Evolutionary conservation across 2,113 vertebrate genomes (phyloP).

Genomic region (Opisthocomus hoazin): DNA sequence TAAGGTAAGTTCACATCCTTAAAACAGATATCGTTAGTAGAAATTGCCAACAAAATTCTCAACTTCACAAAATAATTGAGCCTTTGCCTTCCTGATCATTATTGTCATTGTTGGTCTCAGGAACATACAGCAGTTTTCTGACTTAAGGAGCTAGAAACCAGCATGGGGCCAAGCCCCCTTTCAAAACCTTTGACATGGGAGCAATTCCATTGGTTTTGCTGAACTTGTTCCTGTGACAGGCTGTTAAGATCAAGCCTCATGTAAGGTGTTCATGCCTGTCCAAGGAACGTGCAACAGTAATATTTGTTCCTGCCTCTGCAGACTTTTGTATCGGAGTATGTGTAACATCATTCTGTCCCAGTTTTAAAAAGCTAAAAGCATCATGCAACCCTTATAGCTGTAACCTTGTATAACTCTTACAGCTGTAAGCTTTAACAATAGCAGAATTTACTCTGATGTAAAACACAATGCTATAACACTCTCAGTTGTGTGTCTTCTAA

Average conservation of each 20-base stretch:
- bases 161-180: neutral
- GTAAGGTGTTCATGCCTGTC: neutral
- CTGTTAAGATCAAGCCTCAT: neutral
- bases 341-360: neutral
- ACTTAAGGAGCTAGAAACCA: neutral
- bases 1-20: neutral
- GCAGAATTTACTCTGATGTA: neutral
- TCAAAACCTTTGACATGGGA: neutral
- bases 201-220: neutral
- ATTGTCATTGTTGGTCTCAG: neutral
- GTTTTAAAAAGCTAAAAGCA: neutral
- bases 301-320: neutral
- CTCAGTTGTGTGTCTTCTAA: neutral
- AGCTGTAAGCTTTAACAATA: neutral
- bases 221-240: neutral
- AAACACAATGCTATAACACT: neutral
- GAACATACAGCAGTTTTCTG: neutral
- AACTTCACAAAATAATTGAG: neutral
- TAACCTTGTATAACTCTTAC: neutral
- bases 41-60: neutral
- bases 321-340: neutral
- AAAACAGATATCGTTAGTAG: neutral
- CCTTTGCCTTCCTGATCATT: neutral
- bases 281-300: neutral
- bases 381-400: neutral